Conservation (phyloP, 1,140 invertebrate species). For the Pemphigus obesinymphae region DNA sequence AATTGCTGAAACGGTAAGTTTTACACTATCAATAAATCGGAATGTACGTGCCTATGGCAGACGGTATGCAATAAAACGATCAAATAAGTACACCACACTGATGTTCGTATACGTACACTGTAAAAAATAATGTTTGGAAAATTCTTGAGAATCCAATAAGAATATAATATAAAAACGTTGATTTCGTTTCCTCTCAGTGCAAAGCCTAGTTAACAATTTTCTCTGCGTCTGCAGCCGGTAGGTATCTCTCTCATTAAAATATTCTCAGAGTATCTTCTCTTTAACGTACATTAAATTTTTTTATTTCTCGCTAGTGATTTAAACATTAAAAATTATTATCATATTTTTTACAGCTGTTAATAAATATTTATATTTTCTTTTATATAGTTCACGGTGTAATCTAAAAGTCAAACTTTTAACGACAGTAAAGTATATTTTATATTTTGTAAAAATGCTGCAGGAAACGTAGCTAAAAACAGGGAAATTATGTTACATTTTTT, state of each 20-base stretch:
- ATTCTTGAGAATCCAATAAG: neutral
- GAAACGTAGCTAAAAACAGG: too few species aligned
- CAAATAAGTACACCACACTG: neutral
- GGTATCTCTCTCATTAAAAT: neutral
- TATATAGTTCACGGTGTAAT: neutral
- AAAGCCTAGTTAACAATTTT: neutral
- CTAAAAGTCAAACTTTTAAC: neutral
- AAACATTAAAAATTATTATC: neutral
- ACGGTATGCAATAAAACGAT: neutral
- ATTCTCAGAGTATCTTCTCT: neutral
- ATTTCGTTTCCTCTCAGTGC: neutral
- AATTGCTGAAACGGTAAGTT: too few species aligned
- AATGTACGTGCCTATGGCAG: neutral
- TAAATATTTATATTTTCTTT: neutral
- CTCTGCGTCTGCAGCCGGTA: too few species aligned
- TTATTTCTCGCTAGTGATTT: neutral
- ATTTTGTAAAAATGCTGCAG: too few species aligned
- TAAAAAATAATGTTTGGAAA: neutral
- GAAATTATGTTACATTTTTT: too few species aligned
- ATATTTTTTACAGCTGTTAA: neutral
- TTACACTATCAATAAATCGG: neutral
- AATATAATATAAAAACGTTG: neutral
- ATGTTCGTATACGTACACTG: neutral
- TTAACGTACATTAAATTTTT: neutral
- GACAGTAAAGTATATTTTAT: neutral